A percentile compares a stretch with the other conserved stretches of the same genome.
phyloP scores from a whole-genome alignment of 1,140 invertebrate genomes.

The Pseudomyrmex flavicornis region DNA sequence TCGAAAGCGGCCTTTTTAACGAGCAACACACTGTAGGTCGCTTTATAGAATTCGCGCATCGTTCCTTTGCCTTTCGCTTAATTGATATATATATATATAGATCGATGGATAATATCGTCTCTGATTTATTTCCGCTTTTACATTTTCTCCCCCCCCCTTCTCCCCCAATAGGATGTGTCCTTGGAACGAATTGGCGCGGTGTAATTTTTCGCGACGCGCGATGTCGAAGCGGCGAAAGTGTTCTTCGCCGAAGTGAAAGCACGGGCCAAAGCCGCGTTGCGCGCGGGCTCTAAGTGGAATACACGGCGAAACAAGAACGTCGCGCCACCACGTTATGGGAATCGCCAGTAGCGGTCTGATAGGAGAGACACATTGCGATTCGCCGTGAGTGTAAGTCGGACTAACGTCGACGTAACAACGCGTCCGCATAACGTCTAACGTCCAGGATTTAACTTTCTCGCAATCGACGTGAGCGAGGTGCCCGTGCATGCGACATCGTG shows the following conservation, averaged over 20 bases:
- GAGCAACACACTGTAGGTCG: background rate
- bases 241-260: conserved; percentile 69
- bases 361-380: conserved; percentile 42
- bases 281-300: conserved; percentile 36
- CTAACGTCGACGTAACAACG: conserved; percentile 49
- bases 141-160: background rate
- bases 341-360: conserved; percentile 14
- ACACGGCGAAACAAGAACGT: conserved; percentile 41
- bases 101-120: background rate
- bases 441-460: conserved; percentile 41
- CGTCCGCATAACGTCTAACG: conserved; percentile 49
- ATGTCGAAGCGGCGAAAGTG: conserved; percentile 68
- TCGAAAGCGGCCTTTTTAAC: conserved; percentile 19
- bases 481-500: background rate
- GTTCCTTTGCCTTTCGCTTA: background rate
- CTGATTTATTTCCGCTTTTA: background rate
- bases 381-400: conserved; percentile 4
- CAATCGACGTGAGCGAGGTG: background rate
- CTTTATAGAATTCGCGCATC: background rate
- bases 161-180: background rate
- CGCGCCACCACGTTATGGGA: background rate
- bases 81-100: background rate
- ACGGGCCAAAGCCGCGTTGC: conserved; percentile 48
- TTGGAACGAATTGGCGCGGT: conserved; percentile 15
- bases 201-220: conserved; percentile 48